Percentiles rank a stretch among this genome's conserved stretches.
Evolutionary conservation across 2,797 vertebrate genomes (phyloP).

Genomic region (Sciaenops ocellatus): DNA sequence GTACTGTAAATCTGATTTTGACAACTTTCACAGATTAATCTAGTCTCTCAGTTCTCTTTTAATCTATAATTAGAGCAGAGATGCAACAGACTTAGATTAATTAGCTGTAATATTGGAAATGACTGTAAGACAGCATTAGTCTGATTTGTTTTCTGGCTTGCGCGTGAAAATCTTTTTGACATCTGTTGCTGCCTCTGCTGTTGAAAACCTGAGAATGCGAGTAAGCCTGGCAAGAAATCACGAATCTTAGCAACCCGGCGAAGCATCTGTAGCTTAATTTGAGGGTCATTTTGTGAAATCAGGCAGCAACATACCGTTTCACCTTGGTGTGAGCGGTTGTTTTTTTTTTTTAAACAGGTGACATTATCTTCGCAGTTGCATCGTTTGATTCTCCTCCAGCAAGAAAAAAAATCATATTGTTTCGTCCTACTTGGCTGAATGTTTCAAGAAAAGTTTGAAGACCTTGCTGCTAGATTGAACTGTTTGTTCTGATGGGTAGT

Average conservation of each 20-base stretch:
- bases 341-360: background rate
- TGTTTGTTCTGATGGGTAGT: slow-evolving; percentile 16
- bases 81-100: slow-evolving; percentile 1
- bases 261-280: slow-evolving; percentile 15
- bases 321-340: background rate
- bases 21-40: background rate
- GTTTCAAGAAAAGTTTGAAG: slow-evolving; percentile 27
- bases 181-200: slow-evolving; percentile 11
- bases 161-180: slow-evolving; percentile 7
- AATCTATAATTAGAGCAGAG: background rate
- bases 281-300: slow-evolving; percentile 23
- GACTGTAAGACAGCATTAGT: background rate
- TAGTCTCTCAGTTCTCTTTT: background rate
- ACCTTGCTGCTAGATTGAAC: slow-evolving; percentile 14
- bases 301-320: background rate
- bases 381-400: slow-evolving; percentile 25
- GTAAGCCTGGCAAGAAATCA: background rate
- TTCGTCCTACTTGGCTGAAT: background rate
- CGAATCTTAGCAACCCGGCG: slow-evolving; percentile 12
- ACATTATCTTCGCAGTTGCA: background rate
- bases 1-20: too few relatives aligned
- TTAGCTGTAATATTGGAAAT: background rate
- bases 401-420: slow-evolving; percentile 2
- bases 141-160: slow-evolving; percentile 14
- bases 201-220: slow-evolving; percentile 1